Conservation (phyloP, 2,113 vertebrate species). For the Callipepla squamata region DNA sequence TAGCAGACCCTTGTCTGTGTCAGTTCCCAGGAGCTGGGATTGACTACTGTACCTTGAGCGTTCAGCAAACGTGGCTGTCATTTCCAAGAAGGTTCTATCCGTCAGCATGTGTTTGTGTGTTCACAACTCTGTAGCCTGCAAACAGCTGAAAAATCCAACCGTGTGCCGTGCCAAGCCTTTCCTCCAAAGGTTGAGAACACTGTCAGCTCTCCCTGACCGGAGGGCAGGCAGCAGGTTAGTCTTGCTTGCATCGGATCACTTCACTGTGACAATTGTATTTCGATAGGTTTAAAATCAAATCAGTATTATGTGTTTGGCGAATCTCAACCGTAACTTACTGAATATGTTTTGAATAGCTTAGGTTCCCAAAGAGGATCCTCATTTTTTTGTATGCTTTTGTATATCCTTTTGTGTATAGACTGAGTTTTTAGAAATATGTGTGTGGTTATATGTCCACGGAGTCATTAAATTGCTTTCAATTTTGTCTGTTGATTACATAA, state of each 20-base stretch:
- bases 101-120: not conserved
- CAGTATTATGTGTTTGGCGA: not conserved
- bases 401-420: not conserved
- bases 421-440: not conserved
- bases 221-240: not conserved
- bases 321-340: not conserved
- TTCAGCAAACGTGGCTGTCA: not conserved
- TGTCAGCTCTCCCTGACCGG: not conserved
- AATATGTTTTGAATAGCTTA: not conserved
- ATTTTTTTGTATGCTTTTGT: not conserved
- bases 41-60: fast-evolving
- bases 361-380: not conserved
- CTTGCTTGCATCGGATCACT: not conserved
- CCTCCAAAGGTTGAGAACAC: not conserved
- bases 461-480: not conserved
- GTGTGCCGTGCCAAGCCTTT: not conserved
- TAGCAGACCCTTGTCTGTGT: not conserved
- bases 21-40: not conserved
- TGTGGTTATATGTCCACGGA: not conserved
- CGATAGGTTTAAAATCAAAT: not conserved
- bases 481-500: not conserved
- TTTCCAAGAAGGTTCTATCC: not conserved
- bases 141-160: not conserved
- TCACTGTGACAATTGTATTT: not conserved
- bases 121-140: not conserved